phyloP scores from a whole-genome alignment of 2,888 invertebrate species.

The Macrosiphum euphorbiae region DNA sequence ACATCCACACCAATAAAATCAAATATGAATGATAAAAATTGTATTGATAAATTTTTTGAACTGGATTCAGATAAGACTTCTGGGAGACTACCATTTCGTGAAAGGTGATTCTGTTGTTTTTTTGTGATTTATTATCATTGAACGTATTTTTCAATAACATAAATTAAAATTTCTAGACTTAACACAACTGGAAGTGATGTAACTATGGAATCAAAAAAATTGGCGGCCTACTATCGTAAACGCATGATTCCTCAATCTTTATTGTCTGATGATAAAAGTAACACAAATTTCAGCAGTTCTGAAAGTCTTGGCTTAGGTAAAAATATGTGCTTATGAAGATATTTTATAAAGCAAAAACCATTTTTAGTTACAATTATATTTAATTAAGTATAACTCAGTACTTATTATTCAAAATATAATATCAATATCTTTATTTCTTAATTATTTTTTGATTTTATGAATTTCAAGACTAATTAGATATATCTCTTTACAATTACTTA shows the following conservation, averaged over 20 bases:
- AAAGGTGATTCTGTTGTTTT: conserved; percentile 33
- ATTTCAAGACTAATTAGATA: neutral
- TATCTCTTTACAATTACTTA: conserved; percentile 10
- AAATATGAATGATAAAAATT: conserved; percentile 35
- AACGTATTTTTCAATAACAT: neutral
- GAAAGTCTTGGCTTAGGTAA: conserved; percentile 80
- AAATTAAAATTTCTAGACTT: conserved; percentile 69
- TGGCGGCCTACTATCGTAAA: conserved; percentile 71
- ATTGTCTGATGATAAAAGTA: conserved; percentile 72
- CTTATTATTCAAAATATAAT: neutral
- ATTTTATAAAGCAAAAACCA: neutral
- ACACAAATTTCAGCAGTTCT: conserved; percentile 81
- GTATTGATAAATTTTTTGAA: conserved; percentile 45
- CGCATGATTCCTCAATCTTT: conserved; percentile 71
- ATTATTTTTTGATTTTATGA: neutral
- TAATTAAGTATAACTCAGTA: neutral
- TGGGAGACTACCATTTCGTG: conserved; percentile 46
- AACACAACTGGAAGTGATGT: conserved; percentile 74
- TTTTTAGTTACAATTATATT: neutral
- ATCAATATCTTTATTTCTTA: neutral
- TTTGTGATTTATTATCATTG: neutral
- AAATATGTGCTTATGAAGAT: conserved; percentile 57
- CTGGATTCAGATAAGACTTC: conserved; percentile 6
- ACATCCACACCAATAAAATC: conserved; percentile 58
- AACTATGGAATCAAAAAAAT: conserved; percentile 72